Evolutionary conservation across 2,888 invertebrate species (phyloP).

Genomic region (Choreutis nemorana): DNA sequence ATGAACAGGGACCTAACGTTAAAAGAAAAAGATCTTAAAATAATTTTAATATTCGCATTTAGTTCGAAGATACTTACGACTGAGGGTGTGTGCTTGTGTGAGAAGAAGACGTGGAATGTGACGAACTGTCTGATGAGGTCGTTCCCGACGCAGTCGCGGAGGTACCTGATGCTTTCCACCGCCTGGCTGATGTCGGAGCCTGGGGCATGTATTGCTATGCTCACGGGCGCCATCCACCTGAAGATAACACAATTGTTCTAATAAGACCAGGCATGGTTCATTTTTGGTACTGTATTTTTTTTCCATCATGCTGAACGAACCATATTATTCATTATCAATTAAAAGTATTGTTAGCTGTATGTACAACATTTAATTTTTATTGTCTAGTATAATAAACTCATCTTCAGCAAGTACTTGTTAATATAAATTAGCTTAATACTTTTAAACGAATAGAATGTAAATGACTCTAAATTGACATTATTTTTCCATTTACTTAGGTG

Average conservation of each 20-base stretch:
- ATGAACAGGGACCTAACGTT: background rate
- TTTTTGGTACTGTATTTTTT: too few relatives aligned
- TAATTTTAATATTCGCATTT: constrained; percentile 5
- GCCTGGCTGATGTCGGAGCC: constrained; percentile 83
- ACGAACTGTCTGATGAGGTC: constrained; percentile 79
- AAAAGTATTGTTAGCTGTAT: too few relatives aligned
- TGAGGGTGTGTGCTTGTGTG: constrained; percentile 83
- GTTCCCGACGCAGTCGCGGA: constrained; percentile 76
- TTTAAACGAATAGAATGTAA: too few relatives aligned
- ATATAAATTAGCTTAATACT: too few relatives aligned
- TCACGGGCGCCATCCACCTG: constrained; percentile 88
- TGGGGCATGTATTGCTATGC: constrained; percentile 87
- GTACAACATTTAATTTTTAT: too few relatives aligned
- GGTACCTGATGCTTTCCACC: constrained; percentile 80
- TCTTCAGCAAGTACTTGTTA: too few relatives aligned
- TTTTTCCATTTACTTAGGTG: too few relatives aligned
- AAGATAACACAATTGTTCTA: constrained; percentile 9
- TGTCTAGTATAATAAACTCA: too few relatives aligned
- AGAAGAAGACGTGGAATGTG: constrained; percentile 91
- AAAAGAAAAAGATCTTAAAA: constrained; percentile 6
- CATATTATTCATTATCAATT: too few relatives aligned
- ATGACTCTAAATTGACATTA: too few relatives aligned
- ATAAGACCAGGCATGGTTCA: too few relatives aligned
- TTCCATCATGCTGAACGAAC: too few relatives aligned
- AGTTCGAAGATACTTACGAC: constrained; percentile 25